These are phyloP conservation scores for Spermophilus dauricus DNA, from an alignment of 2,113 vertebrate species.

Conservation along the genomic window DNA sequence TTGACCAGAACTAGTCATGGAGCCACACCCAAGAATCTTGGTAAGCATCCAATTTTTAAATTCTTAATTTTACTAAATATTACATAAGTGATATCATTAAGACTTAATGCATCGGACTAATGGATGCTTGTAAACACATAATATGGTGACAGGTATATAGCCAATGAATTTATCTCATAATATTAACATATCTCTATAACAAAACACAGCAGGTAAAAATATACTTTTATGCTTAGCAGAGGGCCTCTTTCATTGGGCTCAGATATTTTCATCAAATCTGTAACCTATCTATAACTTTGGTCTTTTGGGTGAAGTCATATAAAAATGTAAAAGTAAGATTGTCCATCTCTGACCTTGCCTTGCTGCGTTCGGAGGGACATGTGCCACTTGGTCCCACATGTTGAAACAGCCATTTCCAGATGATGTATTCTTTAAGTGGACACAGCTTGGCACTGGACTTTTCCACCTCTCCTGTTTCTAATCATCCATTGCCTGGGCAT, in stretches of 20 bases:
- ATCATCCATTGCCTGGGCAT: conserved; percentile 87
- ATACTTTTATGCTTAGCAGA: neutral
- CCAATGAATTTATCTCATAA: neutral
- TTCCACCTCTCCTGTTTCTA: conserved; percentile 87
- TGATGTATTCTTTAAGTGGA: conserved; percentile 76
- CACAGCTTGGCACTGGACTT: conserved; percentile 77
- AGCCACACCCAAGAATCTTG: neutral
- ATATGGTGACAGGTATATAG: neutral
- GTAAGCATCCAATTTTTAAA: conserved; percentile 49
- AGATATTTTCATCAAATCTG: conserved; percentile 3
- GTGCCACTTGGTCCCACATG: conserved; percentile 55
- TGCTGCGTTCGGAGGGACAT: neutral
- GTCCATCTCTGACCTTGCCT: neutral
- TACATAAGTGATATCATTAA: neutral
- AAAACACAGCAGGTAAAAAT: conserved; percentile 16
- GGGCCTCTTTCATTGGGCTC: neutral
- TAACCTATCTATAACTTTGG: conserved; percentile 1
- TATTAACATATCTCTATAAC: neutral
- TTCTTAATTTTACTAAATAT: conserved; percentile 12
- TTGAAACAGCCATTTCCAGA: conserved; percentile 65
- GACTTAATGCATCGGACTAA: neutral
- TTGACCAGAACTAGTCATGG: neutral
- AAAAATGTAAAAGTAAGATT: conserved; percentile 47
- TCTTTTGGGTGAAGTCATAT: conserved; percentile 52
- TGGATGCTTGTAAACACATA: neutral